Evolutionary conservation across 2,888 invertebrate species (phyloP).

Genomic region (Bhutanitis thaidina): DNA sequence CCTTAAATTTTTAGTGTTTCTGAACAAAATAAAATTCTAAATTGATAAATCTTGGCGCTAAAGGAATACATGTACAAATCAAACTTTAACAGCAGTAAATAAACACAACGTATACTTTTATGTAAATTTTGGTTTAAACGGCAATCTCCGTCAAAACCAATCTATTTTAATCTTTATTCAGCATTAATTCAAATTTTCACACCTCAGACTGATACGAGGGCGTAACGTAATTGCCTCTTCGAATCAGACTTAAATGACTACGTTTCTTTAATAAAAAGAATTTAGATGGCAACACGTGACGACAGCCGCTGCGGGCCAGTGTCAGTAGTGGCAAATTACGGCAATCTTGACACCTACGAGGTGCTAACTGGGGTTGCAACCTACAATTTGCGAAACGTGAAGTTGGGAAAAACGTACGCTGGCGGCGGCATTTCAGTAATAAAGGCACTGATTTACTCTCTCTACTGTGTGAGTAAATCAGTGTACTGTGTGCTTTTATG

Average conservation of each 20-base stretch:
- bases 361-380: conserved; percentile 72
- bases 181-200: conserved; percentile 24
- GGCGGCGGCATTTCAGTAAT: conserved; percentile 29
- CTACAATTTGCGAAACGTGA: conserved; percentile 69
- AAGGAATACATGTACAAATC: too few species aligned
- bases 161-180: conserved; percentile 14
- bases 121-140: conserved; percentile 10
- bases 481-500: conserved; percentile 12
- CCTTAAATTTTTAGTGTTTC: too few species aligned
- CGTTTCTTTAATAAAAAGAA: conserved; percentile 60
- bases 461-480: conserved; percentile 20
- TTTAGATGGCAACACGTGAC: conserved; percentile 72
- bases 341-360: conserved; percentile 79
- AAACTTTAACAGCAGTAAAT: neutral
- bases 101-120: conserved; percentile 10
- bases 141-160: conserved; percentile 7
- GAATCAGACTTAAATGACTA: conserved; percentile 58
- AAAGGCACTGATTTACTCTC: conserved; percentile 48
- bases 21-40: too few species aligned
- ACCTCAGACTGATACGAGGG: conserved; percentile 35
- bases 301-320: conserved; percentile 68
- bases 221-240: conserved; percentile 42
- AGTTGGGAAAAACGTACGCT: conserved; percentile 34
- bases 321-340: conserved; percentile 70
- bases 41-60: too few species aligned